Evolutionary conservation across 2,797 vertebrate species (phyloP), one percentile per base, ranked within the genome.

Genomic region (Acanthis flammea): DNA sequence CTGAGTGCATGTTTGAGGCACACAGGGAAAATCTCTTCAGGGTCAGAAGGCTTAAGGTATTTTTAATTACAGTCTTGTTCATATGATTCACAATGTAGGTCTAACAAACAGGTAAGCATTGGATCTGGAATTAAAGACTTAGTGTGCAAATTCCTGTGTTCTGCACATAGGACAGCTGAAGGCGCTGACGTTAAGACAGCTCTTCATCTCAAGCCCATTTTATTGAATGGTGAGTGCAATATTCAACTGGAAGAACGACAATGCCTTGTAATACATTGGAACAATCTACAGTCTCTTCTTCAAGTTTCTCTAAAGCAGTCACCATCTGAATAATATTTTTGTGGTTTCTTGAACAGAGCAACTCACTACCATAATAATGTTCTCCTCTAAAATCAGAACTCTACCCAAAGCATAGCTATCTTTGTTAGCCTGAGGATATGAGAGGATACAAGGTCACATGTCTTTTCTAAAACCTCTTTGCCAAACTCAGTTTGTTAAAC

Each of bases 31-130:
- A 44, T 53, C 35, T 78, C 62, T 73, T 35, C 35, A 66, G 66
- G 54, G 19, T 58, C 47, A 73, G 33, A 65, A 68, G 24, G 35
- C 58, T 86, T 92, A 7, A 45, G 37, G 33, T 41, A 31, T 55
- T 91, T 91, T 72, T 60, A 41, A 73, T 62, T 82, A 47, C 12
- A 58, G 8, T 81, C 91, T 57, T 80, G 33, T 83, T 88, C 30
- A 6, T 53, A 70, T 14, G 11, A 74, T 62, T 24, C 37, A 50
- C 23, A 81, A 5, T 22, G 22, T 35, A 39, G 68, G 58, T 58
- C 54, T 84, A 50, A 72, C 24, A 42, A 86, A 81, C 10, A 58
- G 54, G 50, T 55, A 53, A 66, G 35, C n/a, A 33, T 0, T n/a
- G 28, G 33, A 37, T 61, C 31, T 79, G 58, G 55, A 83, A 86